Evolutionary conservation across 2,888 invertebrate species (phyloP).

Genomic region (Tubulanus polymorphus): DNA sequence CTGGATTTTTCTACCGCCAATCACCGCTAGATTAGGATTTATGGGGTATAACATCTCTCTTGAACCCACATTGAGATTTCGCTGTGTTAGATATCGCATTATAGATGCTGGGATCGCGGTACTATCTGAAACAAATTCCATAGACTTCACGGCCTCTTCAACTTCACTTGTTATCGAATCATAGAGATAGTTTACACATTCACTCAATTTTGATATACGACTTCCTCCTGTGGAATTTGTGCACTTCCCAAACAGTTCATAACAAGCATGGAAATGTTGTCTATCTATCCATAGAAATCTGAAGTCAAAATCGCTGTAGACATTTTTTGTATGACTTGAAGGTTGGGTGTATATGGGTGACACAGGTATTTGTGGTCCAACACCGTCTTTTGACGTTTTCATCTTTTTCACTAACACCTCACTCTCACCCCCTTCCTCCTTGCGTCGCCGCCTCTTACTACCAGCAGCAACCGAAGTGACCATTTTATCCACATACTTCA

Average conservation of each 20-base stretch:
- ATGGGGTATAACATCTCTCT: background rate
- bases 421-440: background rate
- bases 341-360: background rate
- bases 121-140: background rate
- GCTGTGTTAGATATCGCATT: background rate
- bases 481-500: background rate
- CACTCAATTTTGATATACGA: background rate
- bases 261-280: background rate
- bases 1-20: background rate
- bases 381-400: background rate
- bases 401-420: background rate
- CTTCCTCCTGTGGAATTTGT: background rate
- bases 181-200: constrained; percentile 1
- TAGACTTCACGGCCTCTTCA: background rate
- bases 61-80: background rate
- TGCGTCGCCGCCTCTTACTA: background rate
- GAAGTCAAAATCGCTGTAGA: constrained; percentile 1
- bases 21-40: background rate
- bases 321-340: background rate
- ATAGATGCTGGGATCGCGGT: background rate
- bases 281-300: constrained; percentile 1
- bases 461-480: background rate
- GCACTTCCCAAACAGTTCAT: background rate
- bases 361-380: background rate
- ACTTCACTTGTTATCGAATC: background rate